Evolutionary conservation across 1,140 invertebrate species (phyloP), one percentile per base, ranked within the genome.

Genomic region (Theocolax elegans): DNA sequence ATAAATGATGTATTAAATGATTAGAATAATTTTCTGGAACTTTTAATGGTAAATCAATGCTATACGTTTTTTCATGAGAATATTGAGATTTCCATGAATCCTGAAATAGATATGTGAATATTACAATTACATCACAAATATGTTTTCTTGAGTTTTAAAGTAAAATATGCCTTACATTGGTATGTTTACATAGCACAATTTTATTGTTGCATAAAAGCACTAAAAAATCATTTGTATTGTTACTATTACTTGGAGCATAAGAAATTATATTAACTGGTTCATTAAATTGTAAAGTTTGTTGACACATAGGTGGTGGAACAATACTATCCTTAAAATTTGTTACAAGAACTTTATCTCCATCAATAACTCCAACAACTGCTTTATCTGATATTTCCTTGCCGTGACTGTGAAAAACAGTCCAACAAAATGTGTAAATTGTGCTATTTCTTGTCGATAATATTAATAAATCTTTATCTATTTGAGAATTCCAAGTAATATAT

Each of bases 271-370:
- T 90, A 7, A 92, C 86, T 73, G 87, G 76, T 53, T 82, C 76
- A 1, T 87, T 79, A 58, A 90, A 77, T 29, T 88, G 74, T 29
- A 95, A 76, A 75, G 87, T 84, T 65, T 89, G 87, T 46, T 92
- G 90, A 51, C 88, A 88, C 92, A 96, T 92, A 51, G 95, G 95
- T 6, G 95, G 95, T 44, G 95, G 95, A 8, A 96, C 87, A 27
- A 94, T 87, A 56, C 89, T 88, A 63, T 89, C 79, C 74, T 89
- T 88, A 75, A 96, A 94, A 51, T 89, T 88, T 12, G 95, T 95
- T 25, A 96, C 51, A 21, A 93, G 81, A 19, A 93, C 66, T 75
- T 89, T 89, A 51, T 87, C 88, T 80, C 93, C 93, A 89, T 96
- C 92, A 75, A 96, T 92, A 25, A 95, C 94, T 70, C 88, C 89